Evolutionary conservation across 2,888 invertebrate genomes (phyloP), one percentile per base, ranked within the genome.

Genomic region (Dryomyza anilis): DNA sequence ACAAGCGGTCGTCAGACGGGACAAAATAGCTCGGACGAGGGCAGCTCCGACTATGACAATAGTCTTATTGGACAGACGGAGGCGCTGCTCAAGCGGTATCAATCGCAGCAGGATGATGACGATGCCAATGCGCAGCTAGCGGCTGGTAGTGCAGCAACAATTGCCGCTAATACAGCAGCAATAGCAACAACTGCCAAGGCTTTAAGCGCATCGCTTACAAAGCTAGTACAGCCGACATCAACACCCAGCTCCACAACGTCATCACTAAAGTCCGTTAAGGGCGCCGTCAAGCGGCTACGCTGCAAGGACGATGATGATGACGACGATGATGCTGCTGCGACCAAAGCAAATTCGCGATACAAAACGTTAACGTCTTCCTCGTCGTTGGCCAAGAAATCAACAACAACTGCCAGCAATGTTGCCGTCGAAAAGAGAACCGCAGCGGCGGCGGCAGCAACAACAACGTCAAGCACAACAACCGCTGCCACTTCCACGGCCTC

Each of bases 31-130:
- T 85, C 85, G 3, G 86, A 86, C 50, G 86, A 86, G 21, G 84
- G 85, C 7, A 85, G 85, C 66, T 86, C 86, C 2, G 86, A 86
- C 69, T 81, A 84, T 63, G 86, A 86, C 45, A 79, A 79, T 70
- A 83, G 82, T 73, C 73, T 83, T 25, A 78, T 83, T 27, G 81
- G 78, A 14, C 81, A 81, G 69, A 81, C 82, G 4, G 83, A 82
- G 64, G 80, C 76, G 63, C 77, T 82, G 74, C 73, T 74, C 73
- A 81, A 81, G 64, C 78, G 81, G 27, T 81, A 81, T 71, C 80
- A 81, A 66, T 79, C 81, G 7, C 74, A 74, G 36, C 71, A 72
- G 52, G 70, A 68, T 7, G 69, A 71, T 3, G 76, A 77, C 53
- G 78, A 76, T 59, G 76, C 80, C 8, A 78, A 78, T 58, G 81